Evolutionary conservation across 2,113 vertebrate genomes (phyloP).

Genomic region (Odocoileus virginianus): DNA sequence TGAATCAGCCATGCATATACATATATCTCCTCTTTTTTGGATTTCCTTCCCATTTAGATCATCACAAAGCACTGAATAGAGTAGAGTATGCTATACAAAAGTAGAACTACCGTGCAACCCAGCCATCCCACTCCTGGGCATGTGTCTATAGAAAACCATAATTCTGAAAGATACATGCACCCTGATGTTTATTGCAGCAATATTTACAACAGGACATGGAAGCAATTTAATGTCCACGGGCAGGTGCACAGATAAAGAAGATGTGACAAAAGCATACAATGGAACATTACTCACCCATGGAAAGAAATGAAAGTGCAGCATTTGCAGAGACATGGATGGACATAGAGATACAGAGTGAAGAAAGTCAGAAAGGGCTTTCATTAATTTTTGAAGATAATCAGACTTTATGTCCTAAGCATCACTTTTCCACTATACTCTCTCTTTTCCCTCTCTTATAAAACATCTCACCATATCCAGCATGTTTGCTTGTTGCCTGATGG

Average conservation of each 20-base stretch:
- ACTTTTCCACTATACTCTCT: background rate
- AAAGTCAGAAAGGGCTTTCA: background rate
- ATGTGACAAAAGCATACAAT: background rate
- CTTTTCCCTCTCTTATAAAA: background rate
- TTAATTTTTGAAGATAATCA: background rate
- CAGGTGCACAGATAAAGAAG: background rate
- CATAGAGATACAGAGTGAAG: background rate
- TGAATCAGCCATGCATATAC: background rate
- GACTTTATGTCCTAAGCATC: background rate
- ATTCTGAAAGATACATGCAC: background rate
- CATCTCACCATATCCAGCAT: background rate
- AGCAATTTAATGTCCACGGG: background rate
- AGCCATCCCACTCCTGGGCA: background rate
- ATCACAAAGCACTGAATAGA: background rate
- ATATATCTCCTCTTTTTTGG: background rate
- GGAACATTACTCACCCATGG: background rate
- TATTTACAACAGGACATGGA: background rate
- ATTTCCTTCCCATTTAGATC: background rate
- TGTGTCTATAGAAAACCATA: background rate
- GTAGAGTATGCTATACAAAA: background rate
- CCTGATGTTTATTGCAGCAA: background rate
- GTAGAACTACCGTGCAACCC: background rate
- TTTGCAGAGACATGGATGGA: background rate
- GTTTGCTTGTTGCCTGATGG: background rate
- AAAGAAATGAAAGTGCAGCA: background rate